A percentile compares a stretch with the other conserved stretches of the same genome.
Evolutionary conservation across 1,140 invertebrate genomes (phyloP).

Genomic region (Anastatus disparis): DNA sequence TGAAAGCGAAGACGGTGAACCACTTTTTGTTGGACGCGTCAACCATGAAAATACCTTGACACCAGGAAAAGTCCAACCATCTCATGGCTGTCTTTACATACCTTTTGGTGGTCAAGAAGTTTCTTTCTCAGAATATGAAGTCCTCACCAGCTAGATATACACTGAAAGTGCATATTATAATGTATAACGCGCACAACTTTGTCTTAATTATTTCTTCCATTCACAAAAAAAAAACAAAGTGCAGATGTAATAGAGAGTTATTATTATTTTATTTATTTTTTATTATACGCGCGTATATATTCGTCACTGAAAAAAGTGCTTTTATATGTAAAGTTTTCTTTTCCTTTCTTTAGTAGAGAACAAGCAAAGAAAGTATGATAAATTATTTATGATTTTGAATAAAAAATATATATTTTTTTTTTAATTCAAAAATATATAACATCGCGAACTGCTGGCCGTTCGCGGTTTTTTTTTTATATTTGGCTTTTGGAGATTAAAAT

Average conservation of each 20-base stretch:
- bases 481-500: background rate
- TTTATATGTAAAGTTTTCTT: background rate
- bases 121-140: slow-evolving; percentile 80
- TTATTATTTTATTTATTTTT: background rate
- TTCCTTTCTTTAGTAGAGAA: too few species aligned
- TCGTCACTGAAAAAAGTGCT: background rate
- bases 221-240: background rate
- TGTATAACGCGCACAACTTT: background rate
- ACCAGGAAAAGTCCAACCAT: slow-evolving; percentile 79
- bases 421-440: background rate
- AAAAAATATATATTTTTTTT: too few species aligned
- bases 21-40: slow-evolving; percentile 76
- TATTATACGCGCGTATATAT: background rate
- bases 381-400: too few species aligned
- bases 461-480: background rate
- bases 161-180: background rate
- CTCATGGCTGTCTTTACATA: slow-evolving; percentile 78
- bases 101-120: slow-evolving; percentile 77
- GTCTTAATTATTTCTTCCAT: background rate
- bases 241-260: too few species aligned
- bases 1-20: slow-evolving; percentile 79
- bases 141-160: slow-evolving; percentile 18
- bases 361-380: too few species aligned
- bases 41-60: slow-evolving; percentile 75
- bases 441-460: slow-evolving; percentile 1